phyloP scores from a whole-genome alignment of 2,797 vertebrate genomes.

The Peromyscus aztecus region DNA sequence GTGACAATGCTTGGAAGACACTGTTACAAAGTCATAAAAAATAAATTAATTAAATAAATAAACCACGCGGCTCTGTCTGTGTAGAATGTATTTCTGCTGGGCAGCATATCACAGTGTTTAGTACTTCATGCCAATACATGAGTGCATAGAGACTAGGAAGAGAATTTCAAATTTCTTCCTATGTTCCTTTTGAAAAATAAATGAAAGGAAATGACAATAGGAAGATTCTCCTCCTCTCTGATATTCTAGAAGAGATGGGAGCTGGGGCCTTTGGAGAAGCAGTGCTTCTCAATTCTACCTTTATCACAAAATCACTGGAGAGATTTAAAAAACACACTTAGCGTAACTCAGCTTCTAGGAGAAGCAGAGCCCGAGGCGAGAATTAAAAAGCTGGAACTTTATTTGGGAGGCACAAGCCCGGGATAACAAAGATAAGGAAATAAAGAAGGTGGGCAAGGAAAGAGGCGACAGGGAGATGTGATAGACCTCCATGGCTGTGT shows the following conservation, averaged over 20 bases:
- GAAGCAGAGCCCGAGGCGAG: conserved; percentile 2
- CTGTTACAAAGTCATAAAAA: conserved; percentile 21
- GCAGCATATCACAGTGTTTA: neutral
- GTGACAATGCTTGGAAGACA: conserved; percentile 1
- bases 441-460: neutral
- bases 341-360: conserved; percentile 32
- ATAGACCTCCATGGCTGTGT: neutral
- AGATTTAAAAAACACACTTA: neutral
- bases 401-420: neutral
- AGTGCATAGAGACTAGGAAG: neutral
- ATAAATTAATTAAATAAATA: conserved; percentile 17
- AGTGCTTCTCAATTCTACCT: conserved; percentile 52
- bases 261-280: conserved; percentile 7
- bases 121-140: neutral
- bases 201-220: conserved; percentile 39
- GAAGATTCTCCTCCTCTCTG: neutral
- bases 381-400: conserved; percentile 33
- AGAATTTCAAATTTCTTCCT: neutral
- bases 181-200: conserved; percentile 44
- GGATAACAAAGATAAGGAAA: neutral
- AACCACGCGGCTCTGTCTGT: neutral
- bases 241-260: neutral
- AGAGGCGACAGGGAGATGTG: neutral
- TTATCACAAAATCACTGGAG: conserved; percentile 25
- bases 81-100: neutral